Evolutionary conservation across 1,140 invertebrate species (phyloP), one percentile per base, ranked within the genome.

Genomic region (Drosophila littoralis): DNA sequence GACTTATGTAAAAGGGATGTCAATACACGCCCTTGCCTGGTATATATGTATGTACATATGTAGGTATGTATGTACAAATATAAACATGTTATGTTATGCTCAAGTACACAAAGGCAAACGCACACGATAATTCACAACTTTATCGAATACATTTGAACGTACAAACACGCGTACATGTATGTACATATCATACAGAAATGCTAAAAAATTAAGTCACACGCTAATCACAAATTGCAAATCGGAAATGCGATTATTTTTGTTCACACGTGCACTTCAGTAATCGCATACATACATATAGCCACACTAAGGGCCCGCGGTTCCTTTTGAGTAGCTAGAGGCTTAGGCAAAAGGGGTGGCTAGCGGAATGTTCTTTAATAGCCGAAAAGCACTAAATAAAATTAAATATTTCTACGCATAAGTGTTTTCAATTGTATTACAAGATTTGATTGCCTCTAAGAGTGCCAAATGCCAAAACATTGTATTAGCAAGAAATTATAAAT

Each of bases 151-250:
- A 51, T 55, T n/a, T 48, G 13, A 22, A 10, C 51, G 3, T 51
- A 32, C 17, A 48, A 10, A 15, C 32, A 10, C 5, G 6, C 22
- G 32, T 28, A 5, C 10, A 33, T 12, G n/a, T 51, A 17, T 51
- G 46, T 28, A 5, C 15, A 42, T 13, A 68, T 15, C n/a, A 63
- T 9, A 50, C 40, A 72, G 69, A 82, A 76, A 68, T 55, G 36
- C 50, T 52, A 17, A 57, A 70, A 80, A 74, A 85, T 79, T 74
- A 81, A 86, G 82, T 86, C 82, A 79, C 82, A 67, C 71, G 82
- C 82, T 86, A 86, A 86, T 86, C 82, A 86, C 82, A 86, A 84
- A 80, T 83, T 77, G 68, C 81, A 75, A 83, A 84, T 85, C 82
- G 82, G 83, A 86, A 86, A 86, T 86, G 71, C 79, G 82, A 86